Percentiles rank a stretch among this genome's conserved stretches.
Evolutionary conservation across 2,113 vertebrate species (phyloP).

Genomic region (Gopherus flavomarginatus): DNA sequence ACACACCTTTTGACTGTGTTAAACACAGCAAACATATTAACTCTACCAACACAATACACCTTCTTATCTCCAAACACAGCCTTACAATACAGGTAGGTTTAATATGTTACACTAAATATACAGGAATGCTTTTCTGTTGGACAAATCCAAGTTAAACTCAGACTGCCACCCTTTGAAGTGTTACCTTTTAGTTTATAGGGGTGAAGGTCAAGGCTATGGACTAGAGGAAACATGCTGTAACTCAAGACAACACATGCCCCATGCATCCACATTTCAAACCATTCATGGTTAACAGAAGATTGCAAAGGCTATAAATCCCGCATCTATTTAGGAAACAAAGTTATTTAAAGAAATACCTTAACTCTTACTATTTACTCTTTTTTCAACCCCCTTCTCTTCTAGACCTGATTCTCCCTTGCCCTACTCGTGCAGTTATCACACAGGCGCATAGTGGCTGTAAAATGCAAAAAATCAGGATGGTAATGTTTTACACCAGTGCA

Average conservation of each 20-base stretch:
- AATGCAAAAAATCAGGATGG: not conserved
- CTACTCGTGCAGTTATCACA: not conserved
- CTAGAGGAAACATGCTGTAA: not conserved
- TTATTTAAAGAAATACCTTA: not conserved
- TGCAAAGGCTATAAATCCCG: not conserved
- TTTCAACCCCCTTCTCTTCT: not conserved
- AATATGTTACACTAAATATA: rapidly evolving
- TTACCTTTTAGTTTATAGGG: not conserved
- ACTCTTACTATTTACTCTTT: not conserved
- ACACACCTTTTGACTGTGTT: not conserved
- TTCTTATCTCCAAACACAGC: not conserved
- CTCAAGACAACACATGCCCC: not conserved
- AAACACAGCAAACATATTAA: not conserved
- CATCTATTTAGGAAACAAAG: not conserved
- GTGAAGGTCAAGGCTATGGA: not conserved
- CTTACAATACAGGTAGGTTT: not conserved
- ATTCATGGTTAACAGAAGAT: not conserved
- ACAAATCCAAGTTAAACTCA: not conserved
- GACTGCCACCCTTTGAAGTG: not conserved
- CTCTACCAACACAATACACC: not conserved
- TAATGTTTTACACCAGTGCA: not conserved
- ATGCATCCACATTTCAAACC: not conserved
- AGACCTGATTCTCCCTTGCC: not conserved
- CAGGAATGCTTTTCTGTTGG: not conserved
- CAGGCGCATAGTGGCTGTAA: not conserved